A percentile compares a stretch with the other conserved stretches of the same genome.
Evolutionary conservation across 2,888 invertebrate genomes (phyloP).

Genomic region (Chesias legatella): DNA sequence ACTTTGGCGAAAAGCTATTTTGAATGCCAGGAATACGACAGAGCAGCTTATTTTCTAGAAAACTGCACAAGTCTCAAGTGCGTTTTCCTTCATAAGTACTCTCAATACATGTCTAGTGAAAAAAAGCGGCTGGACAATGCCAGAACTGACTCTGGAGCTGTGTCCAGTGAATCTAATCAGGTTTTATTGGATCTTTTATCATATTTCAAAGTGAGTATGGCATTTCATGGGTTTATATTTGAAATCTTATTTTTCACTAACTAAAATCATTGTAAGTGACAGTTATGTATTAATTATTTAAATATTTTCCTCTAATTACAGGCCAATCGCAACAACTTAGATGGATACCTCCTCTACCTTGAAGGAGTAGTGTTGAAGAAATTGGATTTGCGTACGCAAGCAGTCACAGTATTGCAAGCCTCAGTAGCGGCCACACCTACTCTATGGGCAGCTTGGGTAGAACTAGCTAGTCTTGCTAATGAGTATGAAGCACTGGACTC

Average conservation of each 20-base stretch:
- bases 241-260: not conserved
- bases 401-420: constrained; percentile 88
- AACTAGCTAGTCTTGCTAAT: constrained; percentile 91
- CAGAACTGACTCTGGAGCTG: constrained; percentile 53
- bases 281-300: too few species aligned
- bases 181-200: constrained; percentile 65
- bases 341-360: constrained; percentile 93
- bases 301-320: constrained; percentile 32
- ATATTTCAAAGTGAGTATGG: constrained; percentile 62
- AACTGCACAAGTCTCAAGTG: constrained; percentile 85
- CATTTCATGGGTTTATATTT: constrained; percentile 1
- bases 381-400: constrained; percentile 88
- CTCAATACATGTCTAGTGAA: constrained; percentile 93
- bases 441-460: constrained; percentile 97
- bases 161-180: constrained; percentile 67
- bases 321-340: constrained; percentile 84
- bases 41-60: constrained; percentile 90
- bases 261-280: too few species aligned
- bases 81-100: constrained; percentile 91
- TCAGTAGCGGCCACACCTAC: constrained; percentile 89
- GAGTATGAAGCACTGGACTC: constrained; percentile 88
- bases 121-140: constrained; percentile 92
- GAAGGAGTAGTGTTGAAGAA: constrained; percentile 95
- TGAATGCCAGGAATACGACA: constrained; percentile 94
- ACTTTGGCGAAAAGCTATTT: constrained; percentile 92